These are phyloP conservation scores for Balaenoptera acutorostrata DNA, from an alignment of 2,113 vertebrate species.

Conservation along the genomic window DNA sequence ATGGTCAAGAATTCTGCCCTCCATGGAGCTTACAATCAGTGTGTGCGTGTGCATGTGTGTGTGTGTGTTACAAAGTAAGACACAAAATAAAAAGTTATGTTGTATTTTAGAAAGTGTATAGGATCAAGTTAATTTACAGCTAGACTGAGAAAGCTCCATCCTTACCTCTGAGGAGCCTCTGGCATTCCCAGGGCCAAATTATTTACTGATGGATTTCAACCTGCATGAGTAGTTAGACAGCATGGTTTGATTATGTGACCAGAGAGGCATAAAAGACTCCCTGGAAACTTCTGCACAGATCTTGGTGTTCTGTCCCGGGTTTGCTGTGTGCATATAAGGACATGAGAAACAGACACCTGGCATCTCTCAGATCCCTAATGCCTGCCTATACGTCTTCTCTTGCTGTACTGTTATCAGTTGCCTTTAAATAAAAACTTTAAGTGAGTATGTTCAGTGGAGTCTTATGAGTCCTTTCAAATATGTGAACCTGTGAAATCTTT, in stretches of 20 bases:
- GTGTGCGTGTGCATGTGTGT: fast-evolving
- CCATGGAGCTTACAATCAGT: background rate
- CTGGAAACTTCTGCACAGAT: background rate
- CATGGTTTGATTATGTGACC: background rate
- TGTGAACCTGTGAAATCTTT: background rate
- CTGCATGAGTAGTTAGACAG: background rate
- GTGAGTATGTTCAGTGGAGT: background rate
- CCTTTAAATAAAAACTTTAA: constrained; percentile 14
- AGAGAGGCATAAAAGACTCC: background rate
- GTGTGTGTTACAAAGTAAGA: background rate
- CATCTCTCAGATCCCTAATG: background rate
- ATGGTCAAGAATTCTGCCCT: background rate
- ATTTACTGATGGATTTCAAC: background rate
- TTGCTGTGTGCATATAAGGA: background rate
- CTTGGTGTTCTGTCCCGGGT: background rate
- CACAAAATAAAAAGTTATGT: background rate
- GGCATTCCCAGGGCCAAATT: background rate
- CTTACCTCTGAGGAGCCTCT: background rate
- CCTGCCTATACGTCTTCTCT: background rate
- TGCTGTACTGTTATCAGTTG: background rate
- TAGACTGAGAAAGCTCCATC: background rate
- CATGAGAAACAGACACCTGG: background rate
- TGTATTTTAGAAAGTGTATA: background rate
- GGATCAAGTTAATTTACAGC: background rate
- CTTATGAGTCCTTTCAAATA: background rate